A percentile compares a stretch with the other conserved stretches of the same genome.
Conservation (phyloP, 2,113 vertebrate genomes). For the Tamias sibiricus region DNA sequence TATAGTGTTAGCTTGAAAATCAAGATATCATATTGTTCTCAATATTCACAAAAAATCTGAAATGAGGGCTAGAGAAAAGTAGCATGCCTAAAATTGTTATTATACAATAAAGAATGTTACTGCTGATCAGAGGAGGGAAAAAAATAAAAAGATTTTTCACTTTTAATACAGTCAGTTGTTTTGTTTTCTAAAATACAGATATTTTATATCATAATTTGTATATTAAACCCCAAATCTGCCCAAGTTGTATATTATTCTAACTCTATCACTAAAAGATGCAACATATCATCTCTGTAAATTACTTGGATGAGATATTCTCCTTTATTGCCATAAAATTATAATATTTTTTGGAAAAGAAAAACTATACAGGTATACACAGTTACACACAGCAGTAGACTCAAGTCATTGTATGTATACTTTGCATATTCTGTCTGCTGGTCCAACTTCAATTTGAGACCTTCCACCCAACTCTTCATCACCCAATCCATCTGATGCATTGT, state of each 20-base stretch:
- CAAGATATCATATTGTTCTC: neutral
- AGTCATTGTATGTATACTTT: neutral
- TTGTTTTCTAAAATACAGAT: neutral
- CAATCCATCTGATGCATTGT: neutral
- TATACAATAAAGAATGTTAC: neutral
- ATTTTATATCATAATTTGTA: neutral
- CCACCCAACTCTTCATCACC: accelerated
- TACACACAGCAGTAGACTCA: neutral
- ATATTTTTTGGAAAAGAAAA: neutral
- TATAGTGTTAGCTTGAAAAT: slow-evolving; percentile 7
- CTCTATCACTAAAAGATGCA: neutral
- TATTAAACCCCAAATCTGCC: neutral
- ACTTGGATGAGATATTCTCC: neutral
- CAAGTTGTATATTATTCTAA: neutral
- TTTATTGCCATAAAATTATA: neutral
- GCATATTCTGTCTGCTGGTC: neutral
- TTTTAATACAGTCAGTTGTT: neutral
- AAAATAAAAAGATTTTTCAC: neutral
- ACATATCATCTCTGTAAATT: neutral
- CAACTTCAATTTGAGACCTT: neutral
- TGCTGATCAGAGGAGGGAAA: neutral
- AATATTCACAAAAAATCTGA: neutral
- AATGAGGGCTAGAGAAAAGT: neutral
- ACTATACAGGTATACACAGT: neutral
- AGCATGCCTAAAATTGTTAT: neutral